Percentiles rank a stretch among this genome's conserved stretches.
These are phyloP conservation scores for Scotopteryx bipunctaria DNA, from an alignment of 2,888 invertebrate species.

Conservation along the genomic window DNA sequence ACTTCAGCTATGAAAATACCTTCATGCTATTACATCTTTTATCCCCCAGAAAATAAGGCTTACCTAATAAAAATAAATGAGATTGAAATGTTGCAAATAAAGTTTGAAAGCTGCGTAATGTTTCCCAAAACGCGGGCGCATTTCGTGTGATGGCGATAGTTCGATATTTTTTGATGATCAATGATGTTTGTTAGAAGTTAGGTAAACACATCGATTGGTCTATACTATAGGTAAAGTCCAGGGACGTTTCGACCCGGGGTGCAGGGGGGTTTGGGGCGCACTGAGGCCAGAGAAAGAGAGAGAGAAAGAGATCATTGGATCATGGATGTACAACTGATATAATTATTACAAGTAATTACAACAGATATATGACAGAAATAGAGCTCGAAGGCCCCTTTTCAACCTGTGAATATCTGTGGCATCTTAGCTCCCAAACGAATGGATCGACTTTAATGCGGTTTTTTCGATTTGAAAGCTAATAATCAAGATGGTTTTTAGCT, in stretches of 20 bases:
- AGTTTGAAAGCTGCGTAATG: constrained; percentile 31
- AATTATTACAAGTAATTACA: too few species aligned
- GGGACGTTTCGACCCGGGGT: background rate
- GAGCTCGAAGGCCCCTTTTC: too few species aligned
- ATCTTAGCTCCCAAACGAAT: too few species aligned
- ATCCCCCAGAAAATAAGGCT: background rate
- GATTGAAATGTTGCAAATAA: constrained; percentile 11
- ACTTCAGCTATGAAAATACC: background rate
- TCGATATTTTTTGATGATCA: constrained; percentile 33
- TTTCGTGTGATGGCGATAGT: constrained; percentile 38
- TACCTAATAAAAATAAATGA: background rate
- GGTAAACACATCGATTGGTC: constrained; percentile 10
- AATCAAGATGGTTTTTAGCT: too few species aligned
- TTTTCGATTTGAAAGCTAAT: too few species aligned
- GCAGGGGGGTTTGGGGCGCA: too few species aligned
- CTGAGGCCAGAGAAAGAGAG: too few species aligned
- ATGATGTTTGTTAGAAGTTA: constrained; percentile 28
- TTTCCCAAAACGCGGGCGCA: constrained; percentile 37
- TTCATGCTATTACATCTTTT: constrained; percentile 2
- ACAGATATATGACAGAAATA: too few species aligned
- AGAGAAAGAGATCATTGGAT: too few species aligned
- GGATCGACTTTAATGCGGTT: too few species aligned
- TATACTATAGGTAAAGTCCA: background rate
- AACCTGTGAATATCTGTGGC: too few species aligned
- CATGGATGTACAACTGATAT: too few species aligned